A percentile compares a stretch with the other conserved stretches of the same genome.
Evolutionary conservation across 2,113 vertebrate species (phyloP).

Genomic region (Ariopsis seemanni): DNA sequence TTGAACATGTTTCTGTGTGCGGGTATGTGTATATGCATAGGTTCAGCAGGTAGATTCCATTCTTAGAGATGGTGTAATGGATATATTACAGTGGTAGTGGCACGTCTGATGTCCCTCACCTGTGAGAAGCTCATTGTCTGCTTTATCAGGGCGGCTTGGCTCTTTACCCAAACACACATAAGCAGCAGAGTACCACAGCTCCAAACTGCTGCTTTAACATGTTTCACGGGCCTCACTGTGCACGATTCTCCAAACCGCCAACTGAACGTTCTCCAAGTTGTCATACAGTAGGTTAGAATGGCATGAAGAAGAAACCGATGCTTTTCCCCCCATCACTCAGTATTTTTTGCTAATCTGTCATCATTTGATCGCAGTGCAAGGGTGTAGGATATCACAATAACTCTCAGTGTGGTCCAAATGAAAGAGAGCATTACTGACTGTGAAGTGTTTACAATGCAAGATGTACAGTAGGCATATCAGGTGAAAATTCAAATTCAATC

Average conservation of each 20-base stretch:
- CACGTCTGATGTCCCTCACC: constrained; percentile 22
- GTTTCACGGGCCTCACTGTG: background rate
- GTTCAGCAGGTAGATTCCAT: constrained; percentile 13
- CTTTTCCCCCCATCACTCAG: background rate
- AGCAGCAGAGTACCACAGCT: background rate
- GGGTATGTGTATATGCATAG: background rate
- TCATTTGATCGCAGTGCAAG: constrained; percentile 16
- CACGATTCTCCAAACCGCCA: background rate
- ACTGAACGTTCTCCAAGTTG: constrained; percentile 33
- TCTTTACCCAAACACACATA: constrained; percentile 20
- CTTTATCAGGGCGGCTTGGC: constrained; percentile 18
- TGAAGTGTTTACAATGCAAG: background rate
- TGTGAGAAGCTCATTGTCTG: constrained; percentile 36
- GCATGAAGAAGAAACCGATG: constrained; percentile 29
- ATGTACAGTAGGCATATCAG: too few relatives aligned
- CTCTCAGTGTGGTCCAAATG: constrained; percentile 19
- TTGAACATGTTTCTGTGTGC: background rate
- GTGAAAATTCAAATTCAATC: too few relatives aligned
- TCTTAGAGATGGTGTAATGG: constrained; percentile 19
- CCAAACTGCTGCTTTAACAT: constrained; percentile 22
- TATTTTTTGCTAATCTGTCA: constrained; percentile 11
- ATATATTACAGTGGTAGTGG: background rate
- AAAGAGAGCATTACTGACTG: background rate
- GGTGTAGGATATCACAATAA: constrained; percentile 34
- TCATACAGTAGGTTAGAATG: constrained; percentile 17